Base-by-base conservation (phyloP, 2,797 vertebrate species). In the Poecilia gillii region DNA sequence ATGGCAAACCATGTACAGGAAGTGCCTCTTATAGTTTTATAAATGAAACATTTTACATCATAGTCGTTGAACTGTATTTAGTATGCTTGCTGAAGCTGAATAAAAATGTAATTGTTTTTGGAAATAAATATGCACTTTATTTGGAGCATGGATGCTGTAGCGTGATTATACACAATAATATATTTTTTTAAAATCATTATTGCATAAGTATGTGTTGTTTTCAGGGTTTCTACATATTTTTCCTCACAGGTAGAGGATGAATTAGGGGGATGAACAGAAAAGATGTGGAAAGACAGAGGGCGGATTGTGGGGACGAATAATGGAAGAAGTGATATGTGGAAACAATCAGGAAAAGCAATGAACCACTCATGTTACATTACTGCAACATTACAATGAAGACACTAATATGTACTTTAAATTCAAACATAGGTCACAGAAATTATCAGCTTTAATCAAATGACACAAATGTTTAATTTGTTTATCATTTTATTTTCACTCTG, bases 111-210 rank as follows among this genome's bases (percentile, higher is more conserved):
- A 51, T 16, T 59, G 46, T 46, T 73, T 86, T 73, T 79, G 73
- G 83, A 81, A 89, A 83, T 88, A 84, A 84, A 85, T 4, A 75
- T 51, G 76, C 75, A 84, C 70, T 62, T 80, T 57, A 68, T 9
- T 2, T 0, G 1, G 16, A 36, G n/a, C 4, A 25, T 59, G 47
- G 16, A 1, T 82, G 36, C 74, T 84, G 66, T 73, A 51, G 3
- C 28, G 11, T 64, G 36, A 72, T 57, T 72, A 28, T 45, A 3
- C 41, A 71, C 23, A 43, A n/a, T 9, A 11, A 46, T 47, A 1
- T 39, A 46, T 2, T 72, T 33, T 33, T 68, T 3, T 28, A 6
- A 14, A 14, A 23, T 39, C 28, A 6, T 33, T 39, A 25, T 66
- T 39, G 70, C 46, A 12, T 18, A 41, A 28, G 14, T n/a, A 41